Base-by-base conservation (phyloP, 1,140 invertebrate genomes). In the Aethina tumida region DNA sequence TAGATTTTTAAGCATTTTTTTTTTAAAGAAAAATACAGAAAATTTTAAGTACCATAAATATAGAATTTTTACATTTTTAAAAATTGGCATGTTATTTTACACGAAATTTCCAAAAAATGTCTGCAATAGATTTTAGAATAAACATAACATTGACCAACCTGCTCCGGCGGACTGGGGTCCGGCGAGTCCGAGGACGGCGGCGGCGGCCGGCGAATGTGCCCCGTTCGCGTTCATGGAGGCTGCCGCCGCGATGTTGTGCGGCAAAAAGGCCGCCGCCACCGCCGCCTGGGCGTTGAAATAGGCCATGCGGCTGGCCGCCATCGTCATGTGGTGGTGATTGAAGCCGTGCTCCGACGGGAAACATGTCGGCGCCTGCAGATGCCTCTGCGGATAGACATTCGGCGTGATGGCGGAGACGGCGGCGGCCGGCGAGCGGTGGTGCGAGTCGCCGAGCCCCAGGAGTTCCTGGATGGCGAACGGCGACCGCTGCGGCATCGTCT, bases 391-490 rank as follows among this genome's bases (percentile, higher is more conserved):
- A 41, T 64, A 62, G 4, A 63, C 54, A 45, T 58, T 55, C 2
- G 61, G 58, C 3, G 60, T 59, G 8, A 62, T 61, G 1, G 61
- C 60, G 1, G 61, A 63, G 6, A 62, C 60, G 0, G 67, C 64
- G 3, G 68, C 63, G 21, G 68, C 60, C 3, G 70, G 68, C 3
- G 53, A 70, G 59, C 35, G 62, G 59, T 40, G 68, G 60, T 43
- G 68, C 56, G 30, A 67, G 60, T 40, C 68, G 40, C 79, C 78
- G 21, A 92, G 64, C 1, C 87, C 87, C 50, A 92, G 67, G 47
- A 92, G 70, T 68, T 93, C 87, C 63, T 93, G 87, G 57, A 92
- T 92, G 46, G 84, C 88, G 66, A 92, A 93, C 10, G 87, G 86
- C 45, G 84, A 88, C 49, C 87, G 70, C 64, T 90, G 85, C 45